phyloP scores from a whole-genome alignment of 2,888 invertebrate species.

The Cataglyphis altisquamis region DNA sequence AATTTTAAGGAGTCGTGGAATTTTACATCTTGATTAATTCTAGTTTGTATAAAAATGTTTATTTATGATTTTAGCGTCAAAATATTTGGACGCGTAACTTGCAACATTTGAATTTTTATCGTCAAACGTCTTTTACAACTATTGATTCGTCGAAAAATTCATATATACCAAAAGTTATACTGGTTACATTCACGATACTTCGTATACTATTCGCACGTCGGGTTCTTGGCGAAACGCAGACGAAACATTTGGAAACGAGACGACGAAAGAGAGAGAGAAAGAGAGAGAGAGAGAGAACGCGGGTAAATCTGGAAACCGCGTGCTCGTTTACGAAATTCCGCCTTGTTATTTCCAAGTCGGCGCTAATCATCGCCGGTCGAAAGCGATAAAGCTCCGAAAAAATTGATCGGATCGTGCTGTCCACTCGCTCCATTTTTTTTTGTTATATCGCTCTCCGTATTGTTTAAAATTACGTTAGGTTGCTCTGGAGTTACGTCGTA shows the following conservation, averaged over 20 bases:
- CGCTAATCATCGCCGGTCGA: constrained; percentile 43
- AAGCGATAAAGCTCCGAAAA: constrained; percentile 47
- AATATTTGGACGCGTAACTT: neutral
- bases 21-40: neutral
- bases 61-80: neutral
- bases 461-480: constrained; percentile 21
- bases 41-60: neutral
- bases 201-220: constrained; percentile 15
- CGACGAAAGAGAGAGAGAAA: neutral
- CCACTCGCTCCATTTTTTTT: neutral
- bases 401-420: constrained; percentile 26
- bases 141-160: neutral
- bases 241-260: constrained; percentile 34
- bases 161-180: neutral
- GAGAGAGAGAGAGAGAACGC: neutral
- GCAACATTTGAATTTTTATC: neutral
- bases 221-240: constrained; percentile 19
- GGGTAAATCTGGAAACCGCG: constrained; percentile 50
- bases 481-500: neutral
- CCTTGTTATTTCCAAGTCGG: constrained; percentile 50
- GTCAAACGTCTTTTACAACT: neutral
- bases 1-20: neutral
- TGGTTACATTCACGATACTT: neutral
- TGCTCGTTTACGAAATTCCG: constrained; percentile 45
- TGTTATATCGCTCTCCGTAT: neutral